These are phyloP conservation scores for Calyptomena viridis DNA, from an alignment of 2,113 vertebrate genomes.

Conservation along the genomic window DNA sequence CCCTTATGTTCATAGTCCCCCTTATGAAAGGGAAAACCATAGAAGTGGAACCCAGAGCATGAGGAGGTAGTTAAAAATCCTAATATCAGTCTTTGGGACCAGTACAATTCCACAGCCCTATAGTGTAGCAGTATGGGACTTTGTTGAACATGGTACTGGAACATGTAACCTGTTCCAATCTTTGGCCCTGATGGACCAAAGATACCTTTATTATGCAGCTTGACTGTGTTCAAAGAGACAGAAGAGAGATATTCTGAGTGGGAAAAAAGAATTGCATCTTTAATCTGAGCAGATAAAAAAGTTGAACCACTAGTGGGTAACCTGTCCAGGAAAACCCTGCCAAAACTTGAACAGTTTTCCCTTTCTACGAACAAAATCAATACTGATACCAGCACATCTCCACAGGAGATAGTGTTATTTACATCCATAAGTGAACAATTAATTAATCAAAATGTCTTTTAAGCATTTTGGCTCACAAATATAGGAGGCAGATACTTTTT, in stretches of 20 bases:
- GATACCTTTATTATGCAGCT: background rate
- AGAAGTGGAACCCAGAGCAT: background rate
- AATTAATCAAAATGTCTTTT: background rate
- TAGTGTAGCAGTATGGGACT: background rate
- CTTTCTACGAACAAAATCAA: background rate
- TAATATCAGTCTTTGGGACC: background rate
- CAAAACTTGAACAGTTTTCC: background rate
- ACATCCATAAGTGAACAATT: background rate
- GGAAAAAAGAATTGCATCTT: background rate
- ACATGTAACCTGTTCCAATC: background rate
- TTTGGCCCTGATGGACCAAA: background rate
- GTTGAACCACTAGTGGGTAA: background rate
- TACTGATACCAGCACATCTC: background rate
- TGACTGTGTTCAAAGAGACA: background rate
- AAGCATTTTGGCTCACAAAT: background rate
- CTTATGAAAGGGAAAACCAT: rapidly evolving
- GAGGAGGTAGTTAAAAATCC: background rate
- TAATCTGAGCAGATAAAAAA: background rate
- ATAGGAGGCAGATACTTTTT: background rate
- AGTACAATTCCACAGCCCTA: background rate
- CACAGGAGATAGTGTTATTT: background rate
- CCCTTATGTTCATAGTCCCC: too few relatives aligned
- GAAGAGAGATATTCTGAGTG: background rate
- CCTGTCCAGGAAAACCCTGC: background rate
- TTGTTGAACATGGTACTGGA: background rate